Conservation (phyloP, 2,113 vertebrate species). For the Calcarius ornatus region DNA sequence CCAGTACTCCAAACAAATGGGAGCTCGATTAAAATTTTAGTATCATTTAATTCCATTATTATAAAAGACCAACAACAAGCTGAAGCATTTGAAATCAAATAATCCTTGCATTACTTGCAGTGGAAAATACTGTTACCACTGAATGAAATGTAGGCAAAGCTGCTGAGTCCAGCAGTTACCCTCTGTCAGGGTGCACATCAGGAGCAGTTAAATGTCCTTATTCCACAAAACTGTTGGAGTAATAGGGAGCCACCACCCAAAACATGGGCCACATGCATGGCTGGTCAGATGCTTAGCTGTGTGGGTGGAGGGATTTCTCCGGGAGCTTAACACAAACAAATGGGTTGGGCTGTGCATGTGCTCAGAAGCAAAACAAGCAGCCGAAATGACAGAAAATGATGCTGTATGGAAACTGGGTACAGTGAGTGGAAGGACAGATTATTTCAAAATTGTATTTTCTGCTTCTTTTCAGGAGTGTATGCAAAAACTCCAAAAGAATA, state of each 20-base stretch:
- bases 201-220: not conserved
- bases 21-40: not conserved
- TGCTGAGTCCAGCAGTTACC: not conserved
- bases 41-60: not conserved
- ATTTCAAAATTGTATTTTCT: not conserved
- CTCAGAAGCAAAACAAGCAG: not conserved
- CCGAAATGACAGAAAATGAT: rapidly evolving
- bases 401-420: not conserved
- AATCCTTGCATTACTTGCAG: not conserved
- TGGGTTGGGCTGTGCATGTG: not conserved
- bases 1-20: not conserved
- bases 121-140: not conserved
- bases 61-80: not conserved
- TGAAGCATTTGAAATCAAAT: not conserved
- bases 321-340: not conserved
- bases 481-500: not conserved
- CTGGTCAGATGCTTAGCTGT: not conserved
- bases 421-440: not conserved
- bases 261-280: not conserved
- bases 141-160: not conserved
- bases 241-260: not conserved
- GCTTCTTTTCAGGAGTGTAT: not conserved
- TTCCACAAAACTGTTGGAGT: not conserved
- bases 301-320: not conserved
- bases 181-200: not conserved